Evolutionary conservation across 2,797 vertebrate genomes (phyloP), one percentile per base, ranked within the genome.

Genomic region (Micropoecilia bifurca): DNA sequence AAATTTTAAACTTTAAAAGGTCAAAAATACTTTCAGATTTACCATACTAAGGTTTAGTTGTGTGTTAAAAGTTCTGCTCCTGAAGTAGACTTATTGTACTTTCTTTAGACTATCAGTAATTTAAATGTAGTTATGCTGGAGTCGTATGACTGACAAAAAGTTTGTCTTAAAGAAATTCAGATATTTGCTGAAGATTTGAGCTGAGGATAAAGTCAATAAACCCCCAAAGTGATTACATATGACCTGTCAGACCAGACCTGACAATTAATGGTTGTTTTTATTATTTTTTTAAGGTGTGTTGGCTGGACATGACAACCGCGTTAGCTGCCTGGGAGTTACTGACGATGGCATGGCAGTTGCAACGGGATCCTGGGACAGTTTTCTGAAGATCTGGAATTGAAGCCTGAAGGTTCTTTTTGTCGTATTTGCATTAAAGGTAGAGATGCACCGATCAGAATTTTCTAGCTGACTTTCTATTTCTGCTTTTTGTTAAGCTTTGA

Each of bases 331-430:
- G 96, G 99, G 99, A 16, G 99, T 99, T 87, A 99, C 99, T 88
- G 99, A 99, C 78, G 98, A 99, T 82, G 99, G 99, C 79, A 99
- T 99, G 99, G 99, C 99, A 73, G 98, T 99, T 93, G 99, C 99
- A 85, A 99, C 98, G 80, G 99, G 99, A 92, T 99, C 99, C 86
- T 99, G 98, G 98, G 98, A 99, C 95, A 99, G 98, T 96, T 99
- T 99, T 96, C 98, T 99, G 95, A 99, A 99, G 97, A 99, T 99
- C 96, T 99, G 99, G 99, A 99, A 99, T 97, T 99, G 96, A 99
- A 94, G 83, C 91, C 95, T 95, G 95, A 96, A 96, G 96, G 97
- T 97, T 89, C n/a, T 73, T 72, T 82, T 76, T 47, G 77, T 78
- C 14, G 73, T 59, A 57, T 18, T 55, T 74, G 73, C 68, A 71